Conservation (phyloP, 2,797 vertebrate species). For the Acrossocheilus fasciatus region DNA sequence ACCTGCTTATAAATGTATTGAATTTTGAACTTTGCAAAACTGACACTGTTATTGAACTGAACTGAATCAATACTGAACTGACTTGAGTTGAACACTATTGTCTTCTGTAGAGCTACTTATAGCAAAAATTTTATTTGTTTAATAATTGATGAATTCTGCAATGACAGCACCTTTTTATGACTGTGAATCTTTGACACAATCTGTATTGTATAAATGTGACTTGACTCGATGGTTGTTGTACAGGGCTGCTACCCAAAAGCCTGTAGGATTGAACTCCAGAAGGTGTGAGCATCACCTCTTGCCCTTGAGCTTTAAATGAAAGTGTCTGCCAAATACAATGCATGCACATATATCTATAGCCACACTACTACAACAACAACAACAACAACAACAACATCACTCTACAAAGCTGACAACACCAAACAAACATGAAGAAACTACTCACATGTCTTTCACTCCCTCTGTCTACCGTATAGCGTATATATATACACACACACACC, state of each 20-base stretch:
- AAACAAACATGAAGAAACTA: conserved; percentile 21
- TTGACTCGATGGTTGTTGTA: not conserved
- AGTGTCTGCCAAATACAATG: conserved; percentile 28
- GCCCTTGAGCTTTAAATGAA: conserved; percentile 5
- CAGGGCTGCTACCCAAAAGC: not conserved
- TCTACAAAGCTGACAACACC: conserved; percentile 29
- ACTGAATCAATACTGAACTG: too few species aligned
- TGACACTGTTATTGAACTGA: too few species aligned
- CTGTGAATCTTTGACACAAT: not conserved
- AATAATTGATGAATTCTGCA: not conserved
- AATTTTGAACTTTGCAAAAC: too few species aligned
- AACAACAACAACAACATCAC: not conserved
- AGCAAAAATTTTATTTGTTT: not conserved
- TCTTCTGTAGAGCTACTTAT: not conserved
- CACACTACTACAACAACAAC: conserved; percentile 20
- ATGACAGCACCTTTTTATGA: not conserved
- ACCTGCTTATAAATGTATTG: too few species aligned
- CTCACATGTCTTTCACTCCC: not conserved
- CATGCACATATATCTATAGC: conserved; percentile 38
- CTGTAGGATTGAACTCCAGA: not conserved
- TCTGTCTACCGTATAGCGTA: not conserved
- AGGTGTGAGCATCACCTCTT: not conserved
- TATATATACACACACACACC: conserved; percentile 28
- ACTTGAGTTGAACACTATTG: not conserved
- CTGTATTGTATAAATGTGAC: not conserved